A percentile compares a stretch with the other conserved stretches of the same genome.
These are phyloP conservation scores for Agrilus planipennis DNA, from an alignment of 1,140 invertebrate genomes.

Conservation along the genomic window DNA sequence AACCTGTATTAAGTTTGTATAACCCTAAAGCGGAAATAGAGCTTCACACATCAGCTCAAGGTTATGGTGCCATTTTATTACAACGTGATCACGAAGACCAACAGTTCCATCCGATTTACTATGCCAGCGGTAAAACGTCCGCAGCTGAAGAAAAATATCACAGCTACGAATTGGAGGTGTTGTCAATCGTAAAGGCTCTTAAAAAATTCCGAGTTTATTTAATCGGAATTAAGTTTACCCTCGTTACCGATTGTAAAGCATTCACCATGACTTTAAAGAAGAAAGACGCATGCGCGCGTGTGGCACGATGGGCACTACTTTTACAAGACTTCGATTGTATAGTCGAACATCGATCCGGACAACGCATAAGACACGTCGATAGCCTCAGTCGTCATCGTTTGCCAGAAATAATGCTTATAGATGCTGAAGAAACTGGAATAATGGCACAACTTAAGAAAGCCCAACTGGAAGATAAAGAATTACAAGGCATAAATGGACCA, in stretches of 20 bases:
- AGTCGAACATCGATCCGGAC: conserved; percentile 21
- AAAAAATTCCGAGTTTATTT: conserved; percentile 36
- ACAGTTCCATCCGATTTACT: conserved; percentile 29
- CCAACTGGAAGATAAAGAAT: conserved; percentile 3
- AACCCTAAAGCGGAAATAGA: conserved; percentile 16
- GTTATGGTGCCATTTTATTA: conserved; percentile 19
- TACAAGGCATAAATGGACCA: too few species aligned
- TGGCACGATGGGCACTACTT: conserved; percentile 30
- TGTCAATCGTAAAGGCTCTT: conserved; percentile 36
- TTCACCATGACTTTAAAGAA: conserved; percentile 20
- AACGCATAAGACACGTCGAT: conserved; percentile 12
- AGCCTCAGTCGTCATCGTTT: conserved; percentile 11
- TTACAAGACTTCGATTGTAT: conserved; percentile 26
- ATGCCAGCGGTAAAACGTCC: conserved; percentile 29
- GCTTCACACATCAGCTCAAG: conserved; percentile 10
- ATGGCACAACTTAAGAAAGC: conserved; percentile 3
- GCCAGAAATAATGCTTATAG: conserved; percentile 12
- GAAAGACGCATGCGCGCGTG: conserved; percentile 24
- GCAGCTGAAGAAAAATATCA: conserved; percentile 33
- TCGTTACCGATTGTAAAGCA: conserved; percentile 32
- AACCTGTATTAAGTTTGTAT: conserved; percentile 28
- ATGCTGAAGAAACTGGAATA: conserved; percentile 10
- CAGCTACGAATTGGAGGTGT: conserved; percentile 34
- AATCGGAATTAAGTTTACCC: conserved; percentile 21
- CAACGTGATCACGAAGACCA: conserved; percentile 19